These are phyloP conservation scores for Agrotis segetum DNA, from an alignment of 2,888 invertebrate genomes.

Conservation along the genomic window DNA sequence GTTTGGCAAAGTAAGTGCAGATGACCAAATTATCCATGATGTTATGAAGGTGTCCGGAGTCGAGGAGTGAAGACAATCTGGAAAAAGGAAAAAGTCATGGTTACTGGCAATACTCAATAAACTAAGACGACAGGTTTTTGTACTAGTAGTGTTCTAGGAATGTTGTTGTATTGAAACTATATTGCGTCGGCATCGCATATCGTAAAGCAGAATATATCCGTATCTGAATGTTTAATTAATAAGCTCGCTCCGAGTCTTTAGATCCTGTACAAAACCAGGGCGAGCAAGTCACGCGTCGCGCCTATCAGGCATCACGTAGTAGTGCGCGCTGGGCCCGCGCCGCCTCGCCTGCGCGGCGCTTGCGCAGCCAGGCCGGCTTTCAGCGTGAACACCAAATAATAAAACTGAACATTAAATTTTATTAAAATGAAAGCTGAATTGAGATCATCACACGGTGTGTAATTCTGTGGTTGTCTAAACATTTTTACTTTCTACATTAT, in stretches of 20 bases:
- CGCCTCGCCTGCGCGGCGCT: slow-evolving; percentile 38
- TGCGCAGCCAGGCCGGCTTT: slow-evolving; percentile 43
- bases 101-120: slow-evolving; percentile 37
- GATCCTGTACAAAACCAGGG: slow-evolving; percentile 88
- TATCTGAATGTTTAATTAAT: slow-evolving; percentile 83
- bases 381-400: slow-evolving; percentile 59
- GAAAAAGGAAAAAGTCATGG: slow-evolving; percentile 72
- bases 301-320: slow-evolving; percentile 79
- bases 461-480: slow-evolving; percentile 67
- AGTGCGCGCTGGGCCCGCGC: slow-evolving; percentile 53
- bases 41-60: slow-evolving; percentile 60
- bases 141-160: slow-evolving; percentile 1
- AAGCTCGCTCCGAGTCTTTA: slow-evolving; percentile 78
- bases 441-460: slow-evolving; percentile 68
- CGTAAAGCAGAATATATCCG: slow-evolving; percentile 66
- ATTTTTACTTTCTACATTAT: slow-evolving; percentile 70
- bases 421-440: slow-evolving; percentile 69
- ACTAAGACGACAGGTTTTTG: neutral
- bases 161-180: slow-evolving; percentile 30
- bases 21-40: slow-evolving; percentile 75
- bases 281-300: slow-evolving; percentile 87
- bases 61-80: slow-evolving; percentile 72
- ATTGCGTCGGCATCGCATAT: slow-evolving; percentile 46
- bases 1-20: slow-evolving; percentile 68
- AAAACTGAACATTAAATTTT: slow-evolving; percentile 62